Conservation (phyloP, 37 sponge, comb jelly and placozoan species). For the Dysidea cf. avara region DNA sequence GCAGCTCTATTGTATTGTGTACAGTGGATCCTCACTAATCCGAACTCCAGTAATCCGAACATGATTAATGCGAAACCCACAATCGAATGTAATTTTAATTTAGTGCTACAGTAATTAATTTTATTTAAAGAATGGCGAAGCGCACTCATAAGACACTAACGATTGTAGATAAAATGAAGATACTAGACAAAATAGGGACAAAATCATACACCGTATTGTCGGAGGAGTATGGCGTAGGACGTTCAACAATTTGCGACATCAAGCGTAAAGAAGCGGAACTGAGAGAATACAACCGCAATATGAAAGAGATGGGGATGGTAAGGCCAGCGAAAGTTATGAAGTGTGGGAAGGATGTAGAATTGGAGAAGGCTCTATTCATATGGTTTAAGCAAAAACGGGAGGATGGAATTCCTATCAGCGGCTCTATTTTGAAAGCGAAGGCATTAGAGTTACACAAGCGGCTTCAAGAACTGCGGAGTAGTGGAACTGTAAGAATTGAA, state of each 20-base stretch:
- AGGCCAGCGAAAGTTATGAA: slow-evolving; percentile 26
- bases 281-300: slow-evolving; percentile 22
- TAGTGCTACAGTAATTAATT: too few species aligned
- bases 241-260: slow-evolving; percentile 49
- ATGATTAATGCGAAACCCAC: too few species aligned
- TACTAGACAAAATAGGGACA: slow-evolving; percentile 34
- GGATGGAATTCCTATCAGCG: slow-evolving; percentile 35
- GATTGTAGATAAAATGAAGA: slow-evolving; percentile 22
- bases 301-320: slow-evolving; percentile 37
- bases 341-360: slow-evolving; percentile 14
- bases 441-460: not conserved
- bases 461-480: not conserved
- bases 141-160: too few species aligned
- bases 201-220: slow-evolving; percentile 45
- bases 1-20: too few species aligned
- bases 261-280: slow-evolving; percentile 56
- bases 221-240: slow-evolving; percentile 53
- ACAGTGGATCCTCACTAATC: too few species aligned
- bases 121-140: too few species aligned
- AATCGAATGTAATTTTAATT: too few species aligned
- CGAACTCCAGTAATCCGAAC: too few species aligned
- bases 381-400: slow-evolving; percentile 43
- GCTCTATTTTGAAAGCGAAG: slow-evolving; percentile 15
- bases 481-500: too few species aligned
- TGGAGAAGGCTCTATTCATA: not conserved